Conservation (phyloP, 2,888 invertebrate genomes). For the Heliconius erato region DNA sequence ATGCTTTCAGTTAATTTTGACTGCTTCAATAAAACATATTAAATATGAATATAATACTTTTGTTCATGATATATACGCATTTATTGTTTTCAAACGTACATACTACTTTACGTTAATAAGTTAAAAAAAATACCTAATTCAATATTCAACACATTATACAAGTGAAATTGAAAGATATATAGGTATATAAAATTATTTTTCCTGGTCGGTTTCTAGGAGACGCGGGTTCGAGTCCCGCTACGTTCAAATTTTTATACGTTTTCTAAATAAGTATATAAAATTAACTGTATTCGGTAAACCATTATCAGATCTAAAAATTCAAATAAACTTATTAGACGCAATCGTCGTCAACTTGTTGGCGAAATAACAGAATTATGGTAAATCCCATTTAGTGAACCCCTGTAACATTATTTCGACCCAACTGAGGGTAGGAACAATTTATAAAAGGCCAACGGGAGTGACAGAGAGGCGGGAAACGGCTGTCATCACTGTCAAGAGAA, state of each 20-base stretch:
- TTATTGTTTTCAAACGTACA: neutral
- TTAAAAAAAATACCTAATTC: neutral
- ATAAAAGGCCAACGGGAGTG: constrained; percentile 77
- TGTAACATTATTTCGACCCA: constrained; percentile 74
- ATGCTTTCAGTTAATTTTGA: neutral
- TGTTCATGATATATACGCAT: neutral
- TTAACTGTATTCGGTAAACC: neutral
- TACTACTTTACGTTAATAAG: neutral
- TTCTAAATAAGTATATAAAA: neutral
- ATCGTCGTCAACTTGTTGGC: constrained; percentile 70
- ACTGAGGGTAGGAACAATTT: constrained; percentile 79
- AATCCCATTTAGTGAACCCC: constrained; percentile 79
- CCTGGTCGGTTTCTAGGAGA: too few relatives aligned
- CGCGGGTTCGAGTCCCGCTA: too few relatives aligned
- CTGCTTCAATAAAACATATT: neutral
- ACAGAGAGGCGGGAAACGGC: constrained; percentile 80
- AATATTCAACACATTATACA: neutral
- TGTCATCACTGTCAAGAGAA: constrained; percentile 79
- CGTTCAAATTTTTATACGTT: too few relatives aligned
- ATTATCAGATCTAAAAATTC: constrained; percentile 27
- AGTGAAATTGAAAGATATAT: neutral
- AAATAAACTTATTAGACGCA: constrained; percentile 42
- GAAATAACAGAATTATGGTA: constrained; percentile 79
- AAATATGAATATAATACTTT: neutral
- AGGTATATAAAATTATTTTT: too few relatives aligned